Conservation (phyloP, 2,113 vertebrate genomes). For the Cebus imitator region DNA sequence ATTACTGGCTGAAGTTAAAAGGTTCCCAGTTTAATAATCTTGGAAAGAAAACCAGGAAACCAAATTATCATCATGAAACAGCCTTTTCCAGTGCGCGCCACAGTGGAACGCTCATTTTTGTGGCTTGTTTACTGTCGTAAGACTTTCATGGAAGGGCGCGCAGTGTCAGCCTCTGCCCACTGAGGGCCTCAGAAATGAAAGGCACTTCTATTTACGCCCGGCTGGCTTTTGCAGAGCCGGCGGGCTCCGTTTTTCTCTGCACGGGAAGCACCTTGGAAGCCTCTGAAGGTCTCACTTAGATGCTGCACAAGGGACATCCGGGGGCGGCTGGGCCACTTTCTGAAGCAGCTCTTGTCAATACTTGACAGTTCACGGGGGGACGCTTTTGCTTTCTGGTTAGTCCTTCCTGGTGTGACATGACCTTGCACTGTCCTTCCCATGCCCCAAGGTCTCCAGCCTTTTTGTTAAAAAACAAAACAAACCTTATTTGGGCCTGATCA, state of each 20-base stretch:
- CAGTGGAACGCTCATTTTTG: fast-evolving
- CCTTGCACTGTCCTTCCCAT: neutral
- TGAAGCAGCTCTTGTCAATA: fast-evolving
- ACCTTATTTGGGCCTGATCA: fast-evolving
- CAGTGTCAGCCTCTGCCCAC: neutral
- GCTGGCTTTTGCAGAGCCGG: neutral
- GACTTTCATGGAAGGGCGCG: fast-evolving
- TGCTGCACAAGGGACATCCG: neutral
- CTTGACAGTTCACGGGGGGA: fast-evolving
- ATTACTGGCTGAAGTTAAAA: neutral
- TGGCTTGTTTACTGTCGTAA: fast-evolving
- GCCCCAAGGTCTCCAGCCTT: fast-evolving
- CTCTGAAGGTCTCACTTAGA: neutral
- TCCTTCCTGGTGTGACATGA: neutral
- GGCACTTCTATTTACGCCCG: fast-evolving
- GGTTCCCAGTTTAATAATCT: neutral
- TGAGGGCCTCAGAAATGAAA: fast-evolving
- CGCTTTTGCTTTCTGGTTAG: fast-evolving
- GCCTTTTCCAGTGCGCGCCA: fast-evolving
- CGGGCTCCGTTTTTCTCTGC: fast-evolving
- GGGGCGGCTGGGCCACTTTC: neutral
- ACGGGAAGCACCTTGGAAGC: neutral
- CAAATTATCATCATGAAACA: fast-evolving
- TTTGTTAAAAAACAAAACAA: neutral
- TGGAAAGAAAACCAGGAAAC: neutral